Conservation (phyloP, 1,140 invertebrate species). For the Drosophila kohkoa region DNA sequence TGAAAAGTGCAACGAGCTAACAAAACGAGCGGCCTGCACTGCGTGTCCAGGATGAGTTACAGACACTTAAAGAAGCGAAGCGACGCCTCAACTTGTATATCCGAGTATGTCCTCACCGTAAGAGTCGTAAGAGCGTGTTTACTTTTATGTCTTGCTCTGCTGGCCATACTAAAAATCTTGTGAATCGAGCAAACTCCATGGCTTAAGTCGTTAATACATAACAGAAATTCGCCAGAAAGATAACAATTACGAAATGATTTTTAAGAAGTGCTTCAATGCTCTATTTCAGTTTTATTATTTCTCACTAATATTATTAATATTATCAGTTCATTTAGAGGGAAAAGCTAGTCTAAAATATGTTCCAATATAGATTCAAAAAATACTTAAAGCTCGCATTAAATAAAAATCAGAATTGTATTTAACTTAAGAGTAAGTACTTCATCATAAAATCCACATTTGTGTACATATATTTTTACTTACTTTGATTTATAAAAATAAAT, state of each 20-base stretch:
- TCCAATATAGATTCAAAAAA: too few relatives aligned
- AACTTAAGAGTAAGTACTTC: not conserved
- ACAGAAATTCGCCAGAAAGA: not conserved
- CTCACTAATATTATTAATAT: too few relatives aligned
- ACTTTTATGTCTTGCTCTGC: slow-evolving; percentile 36
- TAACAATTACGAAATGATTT: too few relatives aligned
- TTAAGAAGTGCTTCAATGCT: too few relatives aligned
- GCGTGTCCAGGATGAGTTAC: slow-evolving; percentile 43
- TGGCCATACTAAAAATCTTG: slow-evolving; percentile 46
- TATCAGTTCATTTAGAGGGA: too few relatives aligned
- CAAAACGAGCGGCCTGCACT: slow-evolving; percentile 47
- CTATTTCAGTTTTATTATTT: too few relatives aligned
- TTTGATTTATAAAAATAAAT: not conserved
- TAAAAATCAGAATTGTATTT: too few relatives aligned
- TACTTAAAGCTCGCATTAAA: too few relatives aligned
- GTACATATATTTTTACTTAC: not conserved
- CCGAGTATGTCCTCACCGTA: not conserved
- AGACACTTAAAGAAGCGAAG: slow-evolving; percentile 24
- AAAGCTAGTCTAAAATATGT: too few relatives aligned
- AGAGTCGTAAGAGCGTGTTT: slow-evolving; percentile 24
- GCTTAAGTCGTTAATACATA: slow-evolving; percentile 20
- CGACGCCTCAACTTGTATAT: slow-evolving; percentile 1
- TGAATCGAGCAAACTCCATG: slow-evolving; percentile 35
- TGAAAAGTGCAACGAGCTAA: slow-evolving; percentile 60
- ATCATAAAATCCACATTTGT: not conserved